Evolutionary conservation across 2,797 vertebrate species (phyloP), one percentile per base, ranked within the genome.

Genomic region (Xerus rutilus): DNA sequence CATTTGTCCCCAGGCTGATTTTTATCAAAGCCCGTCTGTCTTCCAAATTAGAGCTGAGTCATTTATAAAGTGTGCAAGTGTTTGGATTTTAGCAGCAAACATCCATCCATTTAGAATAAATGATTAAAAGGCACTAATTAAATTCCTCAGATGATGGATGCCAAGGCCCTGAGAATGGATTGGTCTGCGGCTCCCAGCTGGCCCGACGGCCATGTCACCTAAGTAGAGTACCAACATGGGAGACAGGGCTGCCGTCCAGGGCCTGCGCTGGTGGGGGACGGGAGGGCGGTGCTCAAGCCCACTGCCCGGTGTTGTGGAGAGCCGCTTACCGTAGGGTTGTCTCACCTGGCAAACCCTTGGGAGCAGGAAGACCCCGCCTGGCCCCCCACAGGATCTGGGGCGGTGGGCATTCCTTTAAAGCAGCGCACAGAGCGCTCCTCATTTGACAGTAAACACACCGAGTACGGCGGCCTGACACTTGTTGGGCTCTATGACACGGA

Each of bases 61-160:
- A 84, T 95, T 95, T 94, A 82, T 91, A 94, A 86, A 96, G 91
- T n/a, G 9, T 49, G 65, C 17, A 21, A 81, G 78, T 93, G 88
- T 95, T 97, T 96, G 92, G 92, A 93, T 95, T 94, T 96, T 43
- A 92, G 79, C 70, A 64, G 91, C 64, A 87, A 96, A 87, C 94
- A 95, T 64, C 90, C 94, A 96, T 94, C 91, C 79, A 54, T 92
- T 96, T 67, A 65, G 82, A 93, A 92, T 83, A 95, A 94, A 84
- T 78, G 96, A 97, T 97, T 96, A 94, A 97, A 93, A 95, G 81
- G 89, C 90, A 92, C 92, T 96, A 95, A 96, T 97, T 93, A 94
- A 94, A 89, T 82, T 88, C 91, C 78, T 81, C 94, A 28, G 64
- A 83, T 88, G 81, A 91, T 35, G 7, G 76, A 84, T 69, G 94